These are phyloP conservation scores for Syngnathus scovelli DNA, from an alignment of 2,113 vertebrate species.

Conservation along the genomic window DNA sequence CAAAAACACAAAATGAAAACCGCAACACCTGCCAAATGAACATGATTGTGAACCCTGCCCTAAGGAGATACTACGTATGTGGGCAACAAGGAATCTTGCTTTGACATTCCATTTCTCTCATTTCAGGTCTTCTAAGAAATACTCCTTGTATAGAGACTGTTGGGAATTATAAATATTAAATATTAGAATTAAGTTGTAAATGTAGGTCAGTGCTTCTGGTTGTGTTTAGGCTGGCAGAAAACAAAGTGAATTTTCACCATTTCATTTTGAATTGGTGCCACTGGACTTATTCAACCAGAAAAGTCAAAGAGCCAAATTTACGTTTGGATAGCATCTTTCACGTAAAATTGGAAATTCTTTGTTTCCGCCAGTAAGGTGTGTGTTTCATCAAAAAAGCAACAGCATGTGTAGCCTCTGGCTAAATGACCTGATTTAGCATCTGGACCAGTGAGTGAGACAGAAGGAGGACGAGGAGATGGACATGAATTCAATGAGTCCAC, in stretches of 20 bases:
- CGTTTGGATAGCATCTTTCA: background rate
- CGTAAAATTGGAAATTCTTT: background rate
- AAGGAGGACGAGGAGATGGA: constrained; percentile 3
- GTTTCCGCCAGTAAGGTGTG: background rate
- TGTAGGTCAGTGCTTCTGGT: background rate
- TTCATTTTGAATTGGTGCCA: background rate
- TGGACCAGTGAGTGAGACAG: constrained; percentile 8
- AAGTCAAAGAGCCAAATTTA: constrained; percentile 2
- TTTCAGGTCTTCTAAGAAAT: background rate
- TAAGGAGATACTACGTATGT: background rate
- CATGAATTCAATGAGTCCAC: constrained; percentile 6
- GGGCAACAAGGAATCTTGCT: background rate
- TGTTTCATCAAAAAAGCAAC: background rate
- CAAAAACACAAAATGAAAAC: background rate
- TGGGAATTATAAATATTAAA: background rate
- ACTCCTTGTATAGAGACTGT: background rate
- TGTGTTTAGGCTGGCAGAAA: background rate
- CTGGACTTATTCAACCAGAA: background rate
- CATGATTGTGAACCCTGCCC: background rate
- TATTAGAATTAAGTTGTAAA: too few relatives aligned
- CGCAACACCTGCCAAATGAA: background rate
- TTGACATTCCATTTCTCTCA: background rate
- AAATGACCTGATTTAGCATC: constrained; percentile 17
- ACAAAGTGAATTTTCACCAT: background rate
- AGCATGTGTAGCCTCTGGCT: background rate